phyloP scores from a whole-genome alignment of 1,140 invertebrate genomes.

The Manduca sexta region DNA sequence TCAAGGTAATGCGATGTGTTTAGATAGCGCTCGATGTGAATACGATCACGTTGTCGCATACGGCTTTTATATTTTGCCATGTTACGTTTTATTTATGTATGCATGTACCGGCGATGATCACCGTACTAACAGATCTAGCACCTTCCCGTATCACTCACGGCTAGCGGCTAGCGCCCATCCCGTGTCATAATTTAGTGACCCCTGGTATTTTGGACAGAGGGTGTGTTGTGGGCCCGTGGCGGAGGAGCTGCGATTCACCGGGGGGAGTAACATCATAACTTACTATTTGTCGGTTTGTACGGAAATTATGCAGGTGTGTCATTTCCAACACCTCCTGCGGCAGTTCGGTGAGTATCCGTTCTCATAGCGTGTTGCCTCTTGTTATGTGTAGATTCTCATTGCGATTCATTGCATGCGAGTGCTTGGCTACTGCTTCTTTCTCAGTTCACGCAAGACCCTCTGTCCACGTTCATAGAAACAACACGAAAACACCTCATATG shows the following conservation, averaged over 20 bases:
- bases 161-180: constrained; percentile 48
- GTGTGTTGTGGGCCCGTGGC: constrained; percentile 50
- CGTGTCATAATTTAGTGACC: constrained; percentile 58
- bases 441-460: neutral
- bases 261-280: constrained; percentile 37
- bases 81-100: constrained; percentile 32
- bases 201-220: constrained; percentile 66
- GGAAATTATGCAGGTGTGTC: constrained; percentile 73
- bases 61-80: constrained; percentile 59
- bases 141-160: constrained; percentile 14
- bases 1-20: constrained; percentile 45
- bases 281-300: constrained; percentile 47
- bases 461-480: neutral
- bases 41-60: constrained; percentile 46
- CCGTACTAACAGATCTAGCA: constrained; percentile 32
- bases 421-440: neutral
- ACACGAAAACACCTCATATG: no score
- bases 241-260: constrained; percentile 36
- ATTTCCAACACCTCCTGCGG: constrained; percentile 72
- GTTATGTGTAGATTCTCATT: no score
- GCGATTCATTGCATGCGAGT: no score
- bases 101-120: constrained; percentile 51
- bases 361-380: constrained; percentile 11
- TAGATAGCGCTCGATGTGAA: constrained; percentile 57
- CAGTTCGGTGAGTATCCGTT: constrained; percentile 69